These are phyloP conservation scores for Hystrix cristata DNA, from an alignment of 2,113 vertebrate species.

Conservation along the genomic window DNA sequence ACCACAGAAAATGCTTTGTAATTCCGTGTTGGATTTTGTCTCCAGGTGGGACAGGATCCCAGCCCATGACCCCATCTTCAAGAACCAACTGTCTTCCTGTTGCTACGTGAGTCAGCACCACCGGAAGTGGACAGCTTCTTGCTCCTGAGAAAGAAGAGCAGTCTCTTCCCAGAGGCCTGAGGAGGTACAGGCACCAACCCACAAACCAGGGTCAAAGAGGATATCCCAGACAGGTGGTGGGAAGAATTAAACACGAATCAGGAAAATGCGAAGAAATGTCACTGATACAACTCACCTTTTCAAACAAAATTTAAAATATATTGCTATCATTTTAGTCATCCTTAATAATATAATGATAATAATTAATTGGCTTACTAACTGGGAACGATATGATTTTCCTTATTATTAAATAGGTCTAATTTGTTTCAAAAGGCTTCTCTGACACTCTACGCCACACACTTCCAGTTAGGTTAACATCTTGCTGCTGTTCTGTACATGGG, in stretches of 20 bases:
- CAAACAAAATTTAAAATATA: conserved; percentile 33
- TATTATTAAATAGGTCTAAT: neutral
- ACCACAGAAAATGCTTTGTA: neutral
- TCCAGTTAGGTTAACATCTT: neutral
- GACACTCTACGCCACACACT: neutral
- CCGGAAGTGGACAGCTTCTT: conserved; percentile 59
- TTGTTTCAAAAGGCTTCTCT: conserved; percentile 21
- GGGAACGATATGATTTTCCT: neutral
- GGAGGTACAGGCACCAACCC: neutral
- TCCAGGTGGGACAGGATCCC: neutral
- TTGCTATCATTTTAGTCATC: neutral
- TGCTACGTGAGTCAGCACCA: conserved; percentile 63
- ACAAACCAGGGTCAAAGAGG: neutral
- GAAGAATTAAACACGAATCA: neutral
- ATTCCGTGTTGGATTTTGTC: neutral
- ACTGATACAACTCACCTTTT: neutral
- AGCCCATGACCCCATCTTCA: neutral
- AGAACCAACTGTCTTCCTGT: conserved; percentile 16
- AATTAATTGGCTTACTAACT: neutral
- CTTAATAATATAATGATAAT: neutral
- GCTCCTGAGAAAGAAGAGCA: neutral
- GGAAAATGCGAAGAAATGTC: neutral
- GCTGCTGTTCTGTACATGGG: neutral
- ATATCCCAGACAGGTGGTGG: neutral
- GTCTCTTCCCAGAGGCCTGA: neutral